Base-by-base conservation (phyloP, 2,888 invertebrate genomes). In the Celastrina argiolus region DNA sequence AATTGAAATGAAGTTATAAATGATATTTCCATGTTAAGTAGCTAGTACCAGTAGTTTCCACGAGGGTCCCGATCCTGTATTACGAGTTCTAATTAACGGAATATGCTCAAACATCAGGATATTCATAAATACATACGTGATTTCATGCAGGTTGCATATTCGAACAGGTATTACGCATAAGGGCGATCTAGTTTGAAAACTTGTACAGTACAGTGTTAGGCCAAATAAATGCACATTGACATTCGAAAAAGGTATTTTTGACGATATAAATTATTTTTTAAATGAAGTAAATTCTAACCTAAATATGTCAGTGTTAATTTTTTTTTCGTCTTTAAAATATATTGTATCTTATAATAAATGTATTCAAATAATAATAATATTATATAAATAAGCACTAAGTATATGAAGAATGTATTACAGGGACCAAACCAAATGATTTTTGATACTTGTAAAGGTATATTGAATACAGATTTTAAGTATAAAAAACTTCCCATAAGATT, bases 81-180 rank as follows among this genome's bases (percentile, higher is more conserved):
- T 61, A 61, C 61, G 22, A 61, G 61, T 61, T 61, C 61, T 39
- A 36, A 22, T 36, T 61, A 61, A 61, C 39, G 61, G 61, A 22
- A 61, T 36, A 61, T 18, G 34, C 14, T 18, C 36, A 39, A 61
- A 61, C 61, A 61, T 39, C 36, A 51, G 51, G 36, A 61, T 36
- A 39, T 36, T 61, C 51, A 51, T 51, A 51, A 36, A 22, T 61
- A 36, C 12, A 22, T 61, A 18, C 61, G 12, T 51, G 12, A 51
- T 51, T 26, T n/a, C 41, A 41, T 51, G 51, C 22, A 51, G 14
- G 22, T 51, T 51, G 22, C 22, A 51, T 51, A 51, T 36, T 36
- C 18, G 51, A 51, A 10, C 18, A n/a, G 76, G 45, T 51, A 12
- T 12, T 51, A 45, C 42, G 42, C 8, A 16, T 45, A 16, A 16